Evolutionary conservation across 2,113 vertebrate genomes (phyloP).

Genomic region (Oreotragus oreotragus): DNA sequence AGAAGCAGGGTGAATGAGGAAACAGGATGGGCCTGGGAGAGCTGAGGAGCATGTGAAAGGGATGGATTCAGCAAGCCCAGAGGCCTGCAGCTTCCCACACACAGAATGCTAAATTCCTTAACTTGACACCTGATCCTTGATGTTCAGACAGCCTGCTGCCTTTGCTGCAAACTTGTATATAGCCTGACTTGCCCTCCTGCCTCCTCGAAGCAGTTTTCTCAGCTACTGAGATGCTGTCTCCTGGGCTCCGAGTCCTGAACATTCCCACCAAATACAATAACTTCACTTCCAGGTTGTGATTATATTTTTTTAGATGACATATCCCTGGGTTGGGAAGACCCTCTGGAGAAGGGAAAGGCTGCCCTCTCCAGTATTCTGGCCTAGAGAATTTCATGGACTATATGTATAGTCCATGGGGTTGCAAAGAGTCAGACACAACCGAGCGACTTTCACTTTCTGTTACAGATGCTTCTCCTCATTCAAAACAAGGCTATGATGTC

Average conservation of each 20-base stretch:
- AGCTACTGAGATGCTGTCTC: neutral
- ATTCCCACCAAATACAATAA: neutral
- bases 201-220: neutral
- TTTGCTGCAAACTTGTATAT: neutral
- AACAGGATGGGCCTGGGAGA: accelerated
- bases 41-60: neutral
- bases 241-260: neutral
- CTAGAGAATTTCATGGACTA: no score
- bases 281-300: neutral
- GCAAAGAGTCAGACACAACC: neutral
- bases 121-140: neutral
- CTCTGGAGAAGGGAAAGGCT: no score
- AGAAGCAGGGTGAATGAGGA: neutral
- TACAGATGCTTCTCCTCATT: neutral
- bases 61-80: neutral
- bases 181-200: neutral
- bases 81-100: neutral
- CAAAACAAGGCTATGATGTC: neutral
- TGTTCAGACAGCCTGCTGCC: neutral
- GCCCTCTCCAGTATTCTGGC: no score
- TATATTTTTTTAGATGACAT: neutral
- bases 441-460: neutral
- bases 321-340: neutral
- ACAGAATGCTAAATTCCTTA: neutral
- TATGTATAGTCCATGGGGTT: neutral